Percentiles rank a stretch among this genome's conserved stretches.
Evolutionary conservation across 2,797 vertebrate genomes (phyloP).

Genomic region (Galaxias olidus): DNA sequence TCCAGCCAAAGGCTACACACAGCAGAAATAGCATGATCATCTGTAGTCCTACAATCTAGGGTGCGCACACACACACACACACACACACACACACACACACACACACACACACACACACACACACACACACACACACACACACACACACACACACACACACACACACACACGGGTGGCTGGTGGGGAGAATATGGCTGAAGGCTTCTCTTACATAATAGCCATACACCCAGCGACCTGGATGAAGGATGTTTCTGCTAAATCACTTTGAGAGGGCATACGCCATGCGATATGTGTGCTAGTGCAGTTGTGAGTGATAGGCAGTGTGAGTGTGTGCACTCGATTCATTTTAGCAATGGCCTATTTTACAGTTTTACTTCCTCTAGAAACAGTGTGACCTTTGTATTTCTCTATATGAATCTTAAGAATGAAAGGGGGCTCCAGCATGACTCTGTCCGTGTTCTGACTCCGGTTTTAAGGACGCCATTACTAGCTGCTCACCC

Average conservation of each 20-base stretch:
- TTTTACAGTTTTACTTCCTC: too few species aligned
- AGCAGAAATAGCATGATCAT: conserved; percentile 27
- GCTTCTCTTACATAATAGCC: conserved; percentile 7
- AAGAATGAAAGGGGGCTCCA: too few species aligned
- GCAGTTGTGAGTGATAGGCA: neutral
- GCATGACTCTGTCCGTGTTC: too few species aligned
- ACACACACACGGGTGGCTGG: conserved; percentile 1
- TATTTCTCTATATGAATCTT: too few species aligned
- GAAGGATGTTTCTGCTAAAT: neutral
- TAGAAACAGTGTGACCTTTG: too few species aligned
- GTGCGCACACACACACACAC: neutral
- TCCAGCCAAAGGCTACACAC: neutral
- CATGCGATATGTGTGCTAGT: neutral
- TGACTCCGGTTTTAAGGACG: too few species aligned
- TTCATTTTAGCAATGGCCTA: too few species aligned
- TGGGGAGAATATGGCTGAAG: neutral
- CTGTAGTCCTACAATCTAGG: neutral
- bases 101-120: conserved; percentile 2
- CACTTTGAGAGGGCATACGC: too few species aligned
- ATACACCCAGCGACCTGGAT: conserved; percentile 1
- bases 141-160: conserved; percentile 3
- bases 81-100: conserved; percentile 3
- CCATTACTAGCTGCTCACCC: too few species aligned
- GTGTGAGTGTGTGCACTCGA: too few species aligned
- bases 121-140: neutral